Evolutionary conservation across 2,888 invertebrate species (phyloP).

Genomic region (Petrolisthes manimaculis): DNA sequence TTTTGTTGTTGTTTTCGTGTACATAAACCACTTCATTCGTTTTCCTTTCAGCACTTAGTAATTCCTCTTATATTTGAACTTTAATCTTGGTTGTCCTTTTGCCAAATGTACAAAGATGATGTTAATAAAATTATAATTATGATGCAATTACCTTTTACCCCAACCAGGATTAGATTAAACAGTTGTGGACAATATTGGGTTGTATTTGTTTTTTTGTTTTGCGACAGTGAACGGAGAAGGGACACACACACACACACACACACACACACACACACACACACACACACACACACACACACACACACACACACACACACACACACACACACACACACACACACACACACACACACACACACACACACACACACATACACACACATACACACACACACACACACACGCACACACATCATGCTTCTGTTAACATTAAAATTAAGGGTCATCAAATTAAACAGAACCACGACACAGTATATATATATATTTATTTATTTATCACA

Average conservation of each 20-base stretch:
- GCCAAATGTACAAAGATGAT: constrained; percentile 7
- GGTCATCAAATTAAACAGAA: no score
- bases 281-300: background rate
- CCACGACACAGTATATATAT: no score
- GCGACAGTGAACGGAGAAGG: no score
- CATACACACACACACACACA: background rate
- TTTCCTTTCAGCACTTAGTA: constrained; percentile 1
- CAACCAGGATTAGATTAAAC: no score
- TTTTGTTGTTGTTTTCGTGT: constrained; percentile 19
- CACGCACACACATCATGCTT: background rate
- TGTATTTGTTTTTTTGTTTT: no score
- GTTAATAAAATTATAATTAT: no score
- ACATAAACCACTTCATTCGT: constrained; percentile 5
- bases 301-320: background rate
- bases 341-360: background rate
- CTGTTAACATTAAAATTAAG: background rate
- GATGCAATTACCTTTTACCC: no score
- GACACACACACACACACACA: background rate
- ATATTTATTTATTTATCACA: no score
- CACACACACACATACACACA: background rate
- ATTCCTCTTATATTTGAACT: background rate
- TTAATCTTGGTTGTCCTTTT: constrained; percentile 11
- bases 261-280: background rate
- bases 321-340: background rate
- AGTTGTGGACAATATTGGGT: no score